These are phyloP conservation scores for Drosophila fungiperda DNA, from an alignment of 2,888 invertebrate species.

Conservation along the genomic window DNA sequence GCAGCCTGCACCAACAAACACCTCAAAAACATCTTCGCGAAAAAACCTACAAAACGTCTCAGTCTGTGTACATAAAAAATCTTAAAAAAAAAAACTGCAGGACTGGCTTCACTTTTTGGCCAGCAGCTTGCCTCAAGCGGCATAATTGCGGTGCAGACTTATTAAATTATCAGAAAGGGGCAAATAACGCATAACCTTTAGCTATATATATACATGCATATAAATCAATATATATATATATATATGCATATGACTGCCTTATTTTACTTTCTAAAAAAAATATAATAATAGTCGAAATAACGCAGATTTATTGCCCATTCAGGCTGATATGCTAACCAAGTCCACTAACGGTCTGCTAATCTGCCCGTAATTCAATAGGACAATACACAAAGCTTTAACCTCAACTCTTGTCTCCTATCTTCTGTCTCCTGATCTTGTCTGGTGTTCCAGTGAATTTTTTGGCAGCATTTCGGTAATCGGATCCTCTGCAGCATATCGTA, in stretches of 20 bases:
- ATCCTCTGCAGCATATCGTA: slow-evolving; percentile 58
- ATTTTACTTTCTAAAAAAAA: slow-evolving; percentile 65
- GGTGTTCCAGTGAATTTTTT: slow-evolving; percentile 73
- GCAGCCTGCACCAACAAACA: slow-evolving; percentile 10
- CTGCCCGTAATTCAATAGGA: slow-evolving; percentile 68
- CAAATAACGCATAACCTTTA: not conserved
- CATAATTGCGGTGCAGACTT: slow-evolving; percentile 64
- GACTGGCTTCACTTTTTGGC: slow-evolving; percentile 28
- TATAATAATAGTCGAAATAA: slow-evolving; percentile 4
- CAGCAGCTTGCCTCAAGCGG: slow-evolving; percentile 22
- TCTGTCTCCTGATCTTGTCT: slow-evolving; percentile 41
- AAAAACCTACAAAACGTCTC: slow-evolving; percentile 78
- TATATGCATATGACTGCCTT: slow-evolving; percentile 1
- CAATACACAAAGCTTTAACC: slow-evolving; percentile 51
- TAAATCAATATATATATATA: not conserved
- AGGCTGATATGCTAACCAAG: slow-evolving; percentile 35
- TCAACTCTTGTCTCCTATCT: slow-evolving; percentile 29
- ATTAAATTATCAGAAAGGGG: slow-evolving; percentile 67
- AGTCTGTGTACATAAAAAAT: slow-evolving; percentile 75
- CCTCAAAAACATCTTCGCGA: not conserved
- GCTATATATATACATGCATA: not conserved
- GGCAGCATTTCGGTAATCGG: slow-evolving; percentile 56
- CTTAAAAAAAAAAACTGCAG: slow-evolving; percentile 38
- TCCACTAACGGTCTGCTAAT: slow-evolving; percentile 63
- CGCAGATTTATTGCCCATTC: slow-evolving; percentile 62